These are phyloP conservation scores for Eledone cirrhosa DNA, from an alignment of 2,888 invertebrate species.

Conservation along the genomic window DNA sequence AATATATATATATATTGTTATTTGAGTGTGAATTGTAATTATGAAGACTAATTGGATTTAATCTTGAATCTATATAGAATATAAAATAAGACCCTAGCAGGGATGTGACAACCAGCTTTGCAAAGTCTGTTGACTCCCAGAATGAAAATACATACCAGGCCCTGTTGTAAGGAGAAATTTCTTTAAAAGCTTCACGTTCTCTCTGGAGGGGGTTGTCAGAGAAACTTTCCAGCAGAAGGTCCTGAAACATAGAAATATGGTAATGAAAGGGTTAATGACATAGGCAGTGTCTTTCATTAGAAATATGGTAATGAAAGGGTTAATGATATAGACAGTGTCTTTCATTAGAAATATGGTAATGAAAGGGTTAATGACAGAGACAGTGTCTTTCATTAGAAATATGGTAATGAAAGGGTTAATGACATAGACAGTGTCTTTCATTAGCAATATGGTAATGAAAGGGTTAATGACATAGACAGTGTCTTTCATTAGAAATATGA, in stretches of 20 bases:
- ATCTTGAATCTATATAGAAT: too few relatives aligned
- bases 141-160: slow-evolving; percentile 59
- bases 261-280: too few relatives aligned
- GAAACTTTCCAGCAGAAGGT: slow-evolving; percentile 47
- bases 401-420: too few relatives aligned
- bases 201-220: slow-evolving; percentile 42
- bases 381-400: too few relatives aligned
- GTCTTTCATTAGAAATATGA: background rate
- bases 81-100: too few relatives aligned
- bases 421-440: too few relatives aligned
- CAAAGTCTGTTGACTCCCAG: background rate
- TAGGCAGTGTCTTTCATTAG: too few relatives aligned
- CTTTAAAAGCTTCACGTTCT: slow-evolving; percentile 48
- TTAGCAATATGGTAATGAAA: background rate
- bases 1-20: background rate
- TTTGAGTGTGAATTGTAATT: background rate
- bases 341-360: background rate
- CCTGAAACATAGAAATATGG: slow-evolving; percentile 41
- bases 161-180: slow-evolving; percentile 55
- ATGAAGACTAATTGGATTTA: too few relatives aligned
- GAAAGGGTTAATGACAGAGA: too few relatives aligned
- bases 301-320: background rate
- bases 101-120: too few relatives aligned
- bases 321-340: too few relatives aligned
- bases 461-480: too few relatives aligned